Evolutionary conservation across 1,140 invertebrate genomes (phyloP).

Genomic region (Drosophila sp.): DNA sequence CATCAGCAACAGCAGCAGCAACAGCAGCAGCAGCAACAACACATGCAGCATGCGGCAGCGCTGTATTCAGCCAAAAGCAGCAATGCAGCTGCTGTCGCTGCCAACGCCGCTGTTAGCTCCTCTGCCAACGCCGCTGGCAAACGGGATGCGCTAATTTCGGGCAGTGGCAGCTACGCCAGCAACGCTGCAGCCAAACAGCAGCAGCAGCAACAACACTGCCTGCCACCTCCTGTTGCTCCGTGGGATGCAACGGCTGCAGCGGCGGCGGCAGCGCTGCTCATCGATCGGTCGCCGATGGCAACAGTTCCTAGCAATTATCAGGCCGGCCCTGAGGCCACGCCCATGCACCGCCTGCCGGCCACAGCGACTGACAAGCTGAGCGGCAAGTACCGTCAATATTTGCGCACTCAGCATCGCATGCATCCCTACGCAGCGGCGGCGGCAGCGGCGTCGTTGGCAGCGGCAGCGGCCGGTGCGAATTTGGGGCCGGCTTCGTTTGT

Average conservation of each 20-base stretch:
- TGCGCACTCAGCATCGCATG: constrained; percentile 85
- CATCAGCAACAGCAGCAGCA: constrained; percentile 38
- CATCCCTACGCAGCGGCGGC: constrained; percentile 86
- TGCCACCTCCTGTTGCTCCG: constrained; percentile 60
- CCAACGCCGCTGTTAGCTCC: constrained; percentile 38
- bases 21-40: constrained; percentile 38
- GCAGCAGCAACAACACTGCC: constrained; percentile 57
- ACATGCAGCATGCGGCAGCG: constrained; percentile 51
- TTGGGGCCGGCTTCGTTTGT: constrained; percentile 84
- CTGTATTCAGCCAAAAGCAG: constrained; percentile 63
- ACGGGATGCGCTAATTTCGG: constrained; percentile 82
- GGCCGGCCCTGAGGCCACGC: constrained; percentile 82
- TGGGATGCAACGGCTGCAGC: constrained; percentile 68
- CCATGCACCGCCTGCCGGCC: constrained; percentile 64
- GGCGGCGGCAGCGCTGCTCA: constrained; percentile 63
- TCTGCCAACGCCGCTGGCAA: constrained; percentile 56
- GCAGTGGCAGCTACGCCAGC: constrained; percentile 64
- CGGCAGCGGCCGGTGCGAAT: constrained; percentile 67
- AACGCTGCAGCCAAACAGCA: constrained; percentile 51
- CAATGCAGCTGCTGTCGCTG: constrained; percentile 31
- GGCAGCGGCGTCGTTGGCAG: constrained; percentile 74
- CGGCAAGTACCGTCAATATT: constrained; percentile 86
- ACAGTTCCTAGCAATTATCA: constrained; percentile 85
- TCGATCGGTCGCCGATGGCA: constrained; percentile 81
- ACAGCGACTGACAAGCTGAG: constrained; percentile 85